Evolutionary conservation across 2,888 invertebrate species (phyloP).

Genomic region (Ecliptopera silaceata): DNA sequence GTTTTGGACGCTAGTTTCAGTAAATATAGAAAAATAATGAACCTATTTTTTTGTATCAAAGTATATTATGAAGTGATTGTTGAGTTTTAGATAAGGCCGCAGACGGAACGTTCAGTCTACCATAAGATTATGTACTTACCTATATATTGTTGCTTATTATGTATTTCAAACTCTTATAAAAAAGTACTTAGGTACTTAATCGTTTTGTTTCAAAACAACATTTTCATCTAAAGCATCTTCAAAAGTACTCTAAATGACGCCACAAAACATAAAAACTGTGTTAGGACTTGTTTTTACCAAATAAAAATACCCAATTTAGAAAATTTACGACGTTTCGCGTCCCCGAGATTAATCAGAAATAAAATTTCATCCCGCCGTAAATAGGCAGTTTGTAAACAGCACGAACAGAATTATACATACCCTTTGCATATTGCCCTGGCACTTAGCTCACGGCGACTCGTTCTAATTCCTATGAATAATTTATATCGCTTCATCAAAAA

Average conservation of each 20-base stretch:
- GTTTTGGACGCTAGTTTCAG: too few species aligned
- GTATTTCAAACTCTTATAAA: too few species aligned
- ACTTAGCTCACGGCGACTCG: slow-evolving; percentile 26
- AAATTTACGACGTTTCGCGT: slow-evolving; percentile 40
- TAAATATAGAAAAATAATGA: too few species aligned
- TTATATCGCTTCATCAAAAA: slow-evolving; percentile 40
- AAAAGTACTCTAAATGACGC: neutral
- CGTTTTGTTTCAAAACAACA: too few species aligned
- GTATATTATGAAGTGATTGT: too few species aligned
- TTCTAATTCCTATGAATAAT: slow-evolving; percentile 40
- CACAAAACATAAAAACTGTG: neutral
- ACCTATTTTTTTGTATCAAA: too few species aligned
- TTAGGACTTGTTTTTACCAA: neutral
- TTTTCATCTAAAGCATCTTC: too few species aligned
- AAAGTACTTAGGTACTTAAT: too few species aligned
- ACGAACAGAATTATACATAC: slow-evolving; percentile 34
- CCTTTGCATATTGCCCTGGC: slow-evolving; percentile 25
- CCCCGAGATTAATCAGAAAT: slow-evolving; percentile 44
- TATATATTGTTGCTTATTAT: too few species aligned
- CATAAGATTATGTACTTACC: too few species aligned
- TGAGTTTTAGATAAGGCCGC: too few species aligned
- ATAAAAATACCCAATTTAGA: slow-evolving; percentile 40
- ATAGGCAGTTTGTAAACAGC: slow-evolving; percentile 39
- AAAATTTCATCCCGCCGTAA: slow-evolving; percentile 35
- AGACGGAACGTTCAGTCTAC: too few species aligned